Evolutionary conservation across 2,888 invertebrate species (phyloP).

Genomic region (Noctuana brunneofusca): DNA sequence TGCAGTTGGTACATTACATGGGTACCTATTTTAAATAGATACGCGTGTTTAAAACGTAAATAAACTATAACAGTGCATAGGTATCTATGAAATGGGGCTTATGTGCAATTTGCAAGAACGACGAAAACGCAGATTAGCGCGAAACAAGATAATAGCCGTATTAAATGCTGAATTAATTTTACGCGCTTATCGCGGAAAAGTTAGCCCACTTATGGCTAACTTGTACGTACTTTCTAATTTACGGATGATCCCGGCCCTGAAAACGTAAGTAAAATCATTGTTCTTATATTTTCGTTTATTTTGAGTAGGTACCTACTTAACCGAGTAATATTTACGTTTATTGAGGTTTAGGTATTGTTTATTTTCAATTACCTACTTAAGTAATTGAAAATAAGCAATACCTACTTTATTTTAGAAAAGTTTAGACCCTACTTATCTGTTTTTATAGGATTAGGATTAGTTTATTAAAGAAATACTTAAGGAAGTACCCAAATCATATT

Average conservation of each 20-base stretch:
- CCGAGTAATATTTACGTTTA: too few species aligned
- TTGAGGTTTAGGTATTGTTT: too few species aligned
- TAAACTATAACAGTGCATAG: neutral
- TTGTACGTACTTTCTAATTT: neutral
- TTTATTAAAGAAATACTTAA: too few species aligned
- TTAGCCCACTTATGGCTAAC: neutral
- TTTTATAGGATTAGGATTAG: too few species aligned
- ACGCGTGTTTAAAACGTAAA: neutral
- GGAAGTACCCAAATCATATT: too few species aligned
- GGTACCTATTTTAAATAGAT: neutral
- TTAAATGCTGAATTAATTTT: neutral
- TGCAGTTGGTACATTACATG: too few species aligned
- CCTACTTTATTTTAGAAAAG: too few species aligned
- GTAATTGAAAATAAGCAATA: too few species aligned
- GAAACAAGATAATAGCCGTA: neutral
- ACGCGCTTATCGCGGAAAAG: neutral
- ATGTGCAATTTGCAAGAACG: constrained; percentile 4
- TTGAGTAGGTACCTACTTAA: too few species aligned
- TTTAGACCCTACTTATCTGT: too few species aligned
- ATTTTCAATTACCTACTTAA: too few species aligned
- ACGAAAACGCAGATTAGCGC: neutral
- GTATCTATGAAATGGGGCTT: constrained; percentile 4
- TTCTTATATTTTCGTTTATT: too few species aligned
- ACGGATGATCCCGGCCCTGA: neutral
- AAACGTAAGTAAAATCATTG: neutral